Evolutionary conservation across 2,888 invertebrate species (phyloP).

Genomic region (Sphinx pinastri): DNA sequence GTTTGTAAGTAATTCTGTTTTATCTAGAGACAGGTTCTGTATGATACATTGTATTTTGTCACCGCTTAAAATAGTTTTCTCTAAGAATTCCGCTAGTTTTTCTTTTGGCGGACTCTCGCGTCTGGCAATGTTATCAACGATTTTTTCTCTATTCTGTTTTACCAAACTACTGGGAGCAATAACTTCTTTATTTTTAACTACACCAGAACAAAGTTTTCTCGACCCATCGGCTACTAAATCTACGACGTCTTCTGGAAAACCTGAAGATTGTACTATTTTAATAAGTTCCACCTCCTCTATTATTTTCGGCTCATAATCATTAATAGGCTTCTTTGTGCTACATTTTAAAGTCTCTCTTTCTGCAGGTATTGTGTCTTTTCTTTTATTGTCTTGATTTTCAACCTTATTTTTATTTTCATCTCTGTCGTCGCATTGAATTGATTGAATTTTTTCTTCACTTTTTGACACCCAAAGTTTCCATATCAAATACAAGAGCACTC

Average conservation of each 20-base stretch:
- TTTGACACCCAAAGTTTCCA: conserved; percentile 64
- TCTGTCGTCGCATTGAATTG: conserved; percentile 33
- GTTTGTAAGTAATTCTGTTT: conserved; percentile 49
- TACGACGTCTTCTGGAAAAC: background rate
- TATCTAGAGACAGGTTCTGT: conserved; percentile 72
- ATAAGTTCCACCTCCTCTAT: too few species aligned
- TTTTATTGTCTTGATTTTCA: conserved; percentile 17
- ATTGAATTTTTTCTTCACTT: conserved; percentile 40
- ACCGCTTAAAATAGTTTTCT: conserved; percentile 75
- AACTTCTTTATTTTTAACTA: conserved; percentile 34
- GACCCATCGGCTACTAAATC: background rate
- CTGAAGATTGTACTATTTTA: background rate
- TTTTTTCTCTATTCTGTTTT: conserved; percentile 51
- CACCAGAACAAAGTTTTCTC: conserved; percentile 20
- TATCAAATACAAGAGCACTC: conserved; percentile 62
- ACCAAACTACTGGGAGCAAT: conserved; percentile 51
- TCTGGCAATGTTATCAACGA: conserved; percentile 48
- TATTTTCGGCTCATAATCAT: background rate
- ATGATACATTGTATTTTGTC: conserved; percentile 77
- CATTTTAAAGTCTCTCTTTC: background rate
- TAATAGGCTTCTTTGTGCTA: background rate
- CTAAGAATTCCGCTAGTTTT: conserved; percentile 71
- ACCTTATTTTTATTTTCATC: conserved; percentile 27
- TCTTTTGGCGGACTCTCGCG: conserved; percentile 77
- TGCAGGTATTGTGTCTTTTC: background rate